phyloP scores from a whole-genome alignment of 2,888 invertebrate species.

The Pachycephus smyrnensis region DNA sequence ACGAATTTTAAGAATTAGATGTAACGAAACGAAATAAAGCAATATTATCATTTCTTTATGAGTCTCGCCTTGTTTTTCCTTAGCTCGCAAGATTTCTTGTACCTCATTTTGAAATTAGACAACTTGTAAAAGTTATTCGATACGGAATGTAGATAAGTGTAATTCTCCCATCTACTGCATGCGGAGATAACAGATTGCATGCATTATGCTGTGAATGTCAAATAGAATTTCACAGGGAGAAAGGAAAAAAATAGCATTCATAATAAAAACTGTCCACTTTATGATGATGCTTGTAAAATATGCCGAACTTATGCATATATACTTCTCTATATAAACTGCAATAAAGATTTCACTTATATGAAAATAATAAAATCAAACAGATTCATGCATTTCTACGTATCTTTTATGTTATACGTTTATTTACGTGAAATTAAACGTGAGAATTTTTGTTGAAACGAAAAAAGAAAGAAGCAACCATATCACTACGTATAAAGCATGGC shows the following conservation, averaged over 20 bases:
- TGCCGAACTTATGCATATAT: not conserved
- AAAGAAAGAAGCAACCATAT: not conserved
- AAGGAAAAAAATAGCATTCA: not conserved
- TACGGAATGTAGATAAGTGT: not conserved
- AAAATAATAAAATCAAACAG: not conserved
- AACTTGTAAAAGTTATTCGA: not conserved
- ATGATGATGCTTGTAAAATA: not conserved
- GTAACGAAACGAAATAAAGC: slow-evolving; percentile 33
- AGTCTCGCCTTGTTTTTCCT: not conserved
- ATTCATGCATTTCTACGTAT: not conserved
- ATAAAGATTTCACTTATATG: no score
- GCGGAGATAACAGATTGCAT: not conserved
- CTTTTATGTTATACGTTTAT: not conserved
- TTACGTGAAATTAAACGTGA: not conserved
- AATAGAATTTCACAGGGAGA: not conserved
- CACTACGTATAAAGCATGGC: not conserved
- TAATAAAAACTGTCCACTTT: not conserved
- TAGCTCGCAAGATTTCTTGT: not conserved
- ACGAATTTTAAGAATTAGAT: slow-evolving; percentile 17
- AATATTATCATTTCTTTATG: slow-evolving; percentile 36
- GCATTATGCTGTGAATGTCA: not conserved
- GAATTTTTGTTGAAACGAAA: not conserved
- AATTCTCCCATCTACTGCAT: not conserved
- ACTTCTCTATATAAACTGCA: no score
- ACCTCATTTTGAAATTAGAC: not conserved